Base-by-base conservation (phyloP, 2,113 vertebrate genomes). In the Sardina pilchardus region DNA sequence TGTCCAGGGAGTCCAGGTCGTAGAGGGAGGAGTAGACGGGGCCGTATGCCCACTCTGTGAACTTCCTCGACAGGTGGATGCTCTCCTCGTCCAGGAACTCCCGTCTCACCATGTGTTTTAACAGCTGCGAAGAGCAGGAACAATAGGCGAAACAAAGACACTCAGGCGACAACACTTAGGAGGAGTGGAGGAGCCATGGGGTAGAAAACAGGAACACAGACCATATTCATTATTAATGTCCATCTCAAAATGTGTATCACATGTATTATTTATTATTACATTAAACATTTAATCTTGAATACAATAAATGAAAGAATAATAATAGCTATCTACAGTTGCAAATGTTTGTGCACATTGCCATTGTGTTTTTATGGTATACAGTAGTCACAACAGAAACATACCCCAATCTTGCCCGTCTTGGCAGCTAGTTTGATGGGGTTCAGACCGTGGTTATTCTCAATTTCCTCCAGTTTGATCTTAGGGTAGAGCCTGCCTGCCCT, bases 41-140 rank as follows among this genome's bases (percentile, higher is more conserved):
- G 47, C 97, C 97, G 0, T 96, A 98, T 3, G 96, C 96, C 96
- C 97, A 97, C 88, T 98, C 97, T 0, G 96, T 97, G 88, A 98
- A 97, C 93, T 96, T 98, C 85, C 96, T 93, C 42, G 96, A 97
- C 87, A 98, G 92, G 47, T 95, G 95, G 47, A 94, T 94, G 59
- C 95, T 96, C 85, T 96, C 95, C 0, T 95, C 94, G 3, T 96
- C 96, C 34, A 90, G 91, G 82, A 98, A 97, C 87, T 98, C 97
- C 44, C 96, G 93, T 63, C 96, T 93, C 84, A 98, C 91, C 84
- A 97, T 96, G 89, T 98, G 96, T 80, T 71, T 94, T 86, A 97
- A 95, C 85, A 97, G 93, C 97, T 98, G 89, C 12, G 82, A 82
- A 81, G 56, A 1, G n/a, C 10, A 44, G 50, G 0, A 36, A 82